phyloP scores from a whole-genome alignment of 2,888 invertebrate genomes.

The Argyresthia goedartella region DNA sequence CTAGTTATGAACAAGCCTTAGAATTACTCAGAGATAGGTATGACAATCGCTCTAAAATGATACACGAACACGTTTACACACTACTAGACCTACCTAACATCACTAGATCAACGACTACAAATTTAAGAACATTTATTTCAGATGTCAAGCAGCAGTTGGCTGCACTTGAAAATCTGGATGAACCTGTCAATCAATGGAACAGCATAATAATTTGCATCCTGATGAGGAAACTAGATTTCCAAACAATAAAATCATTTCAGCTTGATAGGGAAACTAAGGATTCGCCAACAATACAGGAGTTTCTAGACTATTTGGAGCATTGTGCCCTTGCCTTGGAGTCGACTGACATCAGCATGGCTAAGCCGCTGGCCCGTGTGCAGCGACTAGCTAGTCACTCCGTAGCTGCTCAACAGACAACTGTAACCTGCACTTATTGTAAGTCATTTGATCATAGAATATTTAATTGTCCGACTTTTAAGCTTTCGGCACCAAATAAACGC shows the following conservation, averaged over 20 bases:
- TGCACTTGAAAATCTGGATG: conserved; percentile 1
- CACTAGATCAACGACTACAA: neutral
- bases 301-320: no score
- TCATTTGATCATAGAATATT: neutral
- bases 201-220: neutral
- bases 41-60: conserved; percentile 3
- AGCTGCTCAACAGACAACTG: no score
- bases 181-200: conserved; percentile 1
- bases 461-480: neutral
- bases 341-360: no score
- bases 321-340: no score
- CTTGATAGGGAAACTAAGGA: neutral
- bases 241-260: neutral
- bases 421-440: no score
- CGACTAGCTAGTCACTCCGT: no score
- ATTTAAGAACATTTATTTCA: conserved; percentile 3
- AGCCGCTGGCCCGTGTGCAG: no score
- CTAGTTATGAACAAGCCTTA: conserved; percentile 1
- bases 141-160: conserved; percentile 3
- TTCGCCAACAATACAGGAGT: no score
- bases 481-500: neutral
- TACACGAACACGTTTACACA: conserved; percentile 3
- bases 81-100: conserved; percentile 1
- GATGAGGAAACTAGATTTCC: neutral
- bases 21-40: conserved; percentile 2